A percentile compares a stretch with the other conserved stretches of the same genome.
phyloP scores from a whole-genome alignment of 2,113 vertebrate genomes.

The Sander vitreus region DNA sequence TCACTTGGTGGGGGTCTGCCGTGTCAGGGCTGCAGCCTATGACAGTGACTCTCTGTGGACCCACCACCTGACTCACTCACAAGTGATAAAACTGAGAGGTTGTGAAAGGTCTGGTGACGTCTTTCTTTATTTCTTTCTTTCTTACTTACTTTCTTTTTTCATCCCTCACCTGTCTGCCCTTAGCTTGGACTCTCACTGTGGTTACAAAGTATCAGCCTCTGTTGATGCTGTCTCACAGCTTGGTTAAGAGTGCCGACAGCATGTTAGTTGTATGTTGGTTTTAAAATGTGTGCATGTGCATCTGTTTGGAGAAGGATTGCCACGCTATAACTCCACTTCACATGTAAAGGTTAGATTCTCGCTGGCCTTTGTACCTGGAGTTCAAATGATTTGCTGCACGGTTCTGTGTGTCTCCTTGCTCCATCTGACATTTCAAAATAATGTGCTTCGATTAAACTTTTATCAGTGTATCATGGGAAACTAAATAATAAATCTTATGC shows the following conservation, averaged over 20 bases:
- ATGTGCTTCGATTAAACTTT: neutral
- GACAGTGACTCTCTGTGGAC: conserved; percentile 6
- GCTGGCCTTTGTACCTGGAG: neutral
- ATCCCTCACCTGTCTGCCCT: neutral
- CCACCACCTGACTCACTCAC: neutral
- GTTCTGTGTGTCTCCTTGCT: neutral
- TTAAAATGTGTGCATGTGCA: neutral
- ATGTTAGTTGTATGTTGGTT: neutral
- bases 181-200: neutral
- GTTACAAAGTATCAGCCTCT: neutral
- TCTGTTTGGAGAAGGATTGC: neutral
- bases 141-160: too few species aligned
- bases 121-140: neutral
- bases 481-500: too few species aligned
- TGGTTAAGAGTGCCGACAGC: neutral
- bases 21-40: conserved; percentile 3
- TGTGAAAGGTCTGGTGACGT: neutral
- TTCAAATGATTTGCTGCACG: neutral
- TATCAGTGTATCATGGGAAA: neutral
- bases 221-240: neutral
- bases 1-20: conserved; percentile 3
- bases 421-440: neutral
- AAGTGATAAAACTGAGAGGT: neutral
- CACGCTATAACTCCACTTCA: neutral
- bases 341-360: neutral